Evolutionary conservation across 2,113 vertebrate genomes (phyloP).

Genomic region (Abramis brama): DNA sequence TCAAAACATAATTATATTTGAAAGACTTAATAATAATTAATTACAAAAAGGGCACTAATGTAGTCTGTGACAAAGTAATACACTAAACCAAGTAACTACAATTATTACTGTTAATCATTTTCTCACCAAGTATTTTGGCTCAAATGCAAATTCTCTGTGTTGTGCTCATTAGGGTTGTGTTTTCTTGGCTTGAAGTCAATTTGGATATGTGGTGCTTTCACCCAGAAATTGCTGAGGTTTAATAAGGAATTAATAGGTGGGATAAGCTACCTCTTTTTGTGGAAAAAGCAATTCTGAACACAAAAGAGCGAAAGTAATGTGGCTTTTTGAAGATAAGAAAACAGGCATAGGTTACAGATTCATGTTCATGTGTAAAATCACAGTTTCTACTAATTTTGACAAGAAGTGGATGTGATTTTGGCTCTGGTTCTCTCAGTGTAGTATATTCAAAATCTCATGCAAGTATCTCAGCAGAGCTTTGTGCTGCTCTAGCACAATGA

Average conservation of each 20-base stretch:
- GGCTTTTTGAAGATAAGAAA: constrained; percentile 68
- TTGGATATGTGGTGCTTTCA: constrained; percentile 59
- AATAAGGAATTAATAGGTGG: constrained; percentile 50
- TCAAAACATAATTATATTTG: neutral
- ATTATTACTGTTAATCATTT: neutral
- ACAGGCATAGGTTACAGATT: constrained; percentile 41
- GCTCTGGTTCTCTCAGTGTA: neutral
- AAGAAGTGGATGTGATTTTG: constrained; percentile 28
- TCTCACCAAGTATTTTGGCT: constrained; percentile 40
- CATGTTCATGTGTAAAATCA: constrained; percentile 48
- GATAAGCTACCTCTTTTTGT: constrained; percentile 30
- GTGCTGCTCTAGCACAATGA: neutral
- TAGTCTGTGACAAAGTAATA: constrained; percentile 11
- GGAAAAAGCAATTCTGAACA: constrained; percentile 50
- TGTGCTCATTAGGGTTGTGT: constrained; percentile 54
- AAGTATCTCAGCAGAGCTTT: neutral
- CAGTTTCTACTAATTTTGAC: constrained; percentile 37
- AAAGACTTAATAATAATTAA: neutral
- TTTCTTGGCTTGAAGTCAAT: constrained; percentile 52
- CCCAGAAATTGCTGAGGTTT: constrained; percentile 42
- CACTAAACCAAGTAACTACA: neutral
- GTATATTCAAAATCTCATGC: neutral
- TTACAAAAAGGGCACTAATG: neutral
- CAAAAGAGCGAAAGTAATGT: constrained; percentile 59
- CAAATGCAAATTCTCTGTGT: constrained; percentile 34